Evolutionary conservation across 2,888 invertebrate genomes (phyloP).

Genomic region (Sphaerophoria rueppellii): DNA sequence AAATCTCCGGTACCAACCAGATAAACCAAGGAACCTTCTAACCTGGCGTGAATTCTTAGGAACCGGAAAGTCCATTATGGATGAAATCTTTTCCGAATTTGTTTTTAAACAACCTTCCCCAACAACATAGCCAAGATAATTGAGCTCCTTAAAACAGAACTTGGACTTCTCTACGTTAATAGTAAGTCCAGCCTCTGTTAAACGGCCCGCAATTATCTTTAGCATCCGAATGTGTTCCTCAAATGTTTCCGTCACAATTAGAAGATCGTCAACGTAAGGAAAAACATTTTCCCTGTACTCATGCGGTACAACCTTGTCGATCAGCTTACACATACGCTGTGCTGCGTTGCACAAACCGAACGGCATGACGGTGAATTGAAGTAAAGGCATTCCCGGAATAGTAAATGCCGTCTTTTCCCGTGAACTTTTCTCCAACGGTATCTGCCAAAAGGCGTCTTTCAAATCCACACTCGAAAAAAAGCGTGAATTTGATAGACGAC

Average conservation of each 20-base stretch:
- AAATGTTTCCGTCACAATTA: background rate
- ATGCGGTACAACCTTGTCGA: background rate
- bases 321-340: background rate
- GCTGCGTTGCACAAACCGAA: too few species aligned
- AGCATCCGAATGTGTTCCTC: background rate
- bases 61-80: background rate
- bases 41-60: background rate
- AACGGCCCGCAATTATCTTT: too few species aligned
- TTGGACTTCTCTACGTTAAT: too few species aligned
- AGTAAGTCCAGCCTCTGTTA: too few species aligned
- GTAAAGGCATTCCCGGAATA: background rate
- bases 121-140: background rate
- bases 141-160: too few species aligned
- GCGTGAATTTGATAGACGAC: slow-evolving; percentile 3
- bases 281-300: background rate
- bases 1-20: background rate
- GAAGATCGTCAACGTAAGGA: background rate
- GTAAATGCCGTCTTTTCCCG: background rate
- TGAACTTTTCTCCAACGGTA: background rate
- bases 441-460: slow-evolving; percentile 2
- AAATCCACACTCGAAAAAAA: slow-evolving; percentile 6
- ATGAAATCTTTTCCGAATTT: background rate
- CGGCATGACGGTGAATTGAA: too few species aligned
- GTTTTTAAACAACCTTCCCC: background rate
- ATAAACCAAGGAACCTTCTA: background rate